These are phyloP conservation scores for Elgaria multicarinata DNA, from an alignment of 2,113 vertebrate species.

Conservation along the genomic window DNA sequence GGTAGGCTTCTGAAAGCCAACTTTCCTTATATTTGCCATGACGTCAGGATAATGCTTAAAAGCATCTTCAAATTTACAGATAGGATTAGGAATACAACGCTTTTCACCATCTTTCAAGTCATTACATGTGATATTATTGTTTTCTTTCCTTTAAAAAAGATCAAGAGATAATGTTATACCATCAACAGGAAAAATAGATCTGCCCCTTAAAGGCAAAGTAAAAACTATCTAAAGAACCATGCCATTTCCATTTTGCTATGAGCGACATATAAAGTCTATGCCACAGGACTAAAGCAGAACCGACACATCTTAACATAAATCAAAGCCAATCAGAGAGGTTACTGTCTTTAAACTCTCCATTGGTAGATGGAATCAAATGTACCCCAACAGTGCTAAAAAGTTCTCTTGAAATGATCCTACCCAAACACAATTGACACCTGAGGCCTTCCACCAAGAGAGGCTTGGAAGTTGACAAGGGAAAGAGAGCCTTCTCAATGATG, in stretches of 20 bases:
- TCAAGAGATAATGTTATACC: neutral
- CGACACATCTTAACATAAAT: neutral
- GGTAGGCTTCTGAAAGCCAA: slow-evolving; percentile 90
- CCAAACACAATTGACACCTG: too few relatives aligned
- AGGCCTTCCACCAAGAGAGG: too few relatives aligned
- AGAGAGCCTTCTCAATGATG: too few relatives aligned
- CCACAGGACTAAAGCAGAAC: neutral
- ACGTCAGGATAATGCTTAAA: slow-evolving; percentile 88
- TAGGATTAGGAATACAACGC: slow-evolving; percentile 87
- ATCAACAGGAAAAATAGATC: neutral
- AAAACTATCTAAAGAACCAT: neutral
- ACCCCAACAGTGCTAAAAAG: neutral
- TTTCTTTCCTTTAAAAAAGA: slow-evolving; percentile 84
- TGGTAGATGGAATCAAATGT: neutral
- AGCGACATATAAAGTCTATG: neutral
- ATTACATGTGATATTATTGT: slow-evolving; percentile 91
- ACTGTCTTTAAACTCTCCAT: too few relatives aligned
- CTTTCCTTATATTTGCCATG: slow-evolving; percentile 88
- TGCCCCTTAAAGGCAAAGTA: neutral
- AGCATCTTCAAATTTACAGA: slow-evolving; percentile 87
- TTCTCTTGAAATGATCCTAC: too few relatives aligned
- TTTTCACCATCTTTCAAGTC: slow-evolving; percentile 88
- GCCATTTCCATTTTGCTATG: neutral
- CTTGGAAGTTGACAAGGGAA: too few relatives aligned
- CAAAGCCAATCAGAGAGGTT: neutral